Percentiles rank a stretch among this genome's conserved stretches.
Evolutionary conservation across 2,888 invertebrate species (phyloP).

Genomic region (Catocala sponsa): DNA sequence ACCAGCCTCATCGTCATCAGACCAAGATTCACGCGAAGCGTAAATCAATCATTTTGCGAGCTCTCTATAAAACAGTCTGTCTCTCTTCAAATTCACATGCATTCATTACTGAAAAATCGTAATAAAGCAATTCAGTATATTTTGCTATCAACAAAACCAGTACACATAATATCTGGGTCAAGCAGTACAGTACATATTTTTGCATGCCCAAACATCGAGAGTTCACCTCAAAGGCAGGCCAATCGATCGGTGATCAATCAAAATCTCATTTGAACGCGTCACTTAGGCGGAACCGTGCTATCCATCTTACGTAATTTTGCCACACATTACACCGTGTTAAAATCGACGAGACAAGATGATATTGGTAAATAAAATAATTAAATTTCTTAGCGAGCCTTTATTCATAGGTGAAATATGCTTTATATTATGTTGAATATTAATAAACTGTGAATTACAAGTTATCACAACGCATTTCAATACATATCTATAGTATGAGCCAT

Average conservation of each 20-base stretch:
- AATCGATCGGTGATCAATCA: conserved; percentile 74
- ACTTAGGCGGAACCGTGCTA: conserved; percentile 66
- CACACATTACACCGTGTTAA: conserved; percentile 57
- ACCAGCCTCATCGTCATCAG: no score
- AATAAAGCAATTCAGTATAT: not conserved
- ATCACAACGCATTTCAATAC: no score
- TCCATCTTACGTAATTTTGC: conserved; percentile 72
- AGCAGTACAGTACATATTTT: conserved; percentile 45
- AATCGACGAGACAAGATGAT: conserved; percentile 34
- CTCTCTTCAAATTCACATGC: no score
- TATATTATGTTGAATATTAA: no score
- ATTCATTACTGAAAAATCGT: no score
- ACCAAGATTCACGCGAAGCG: no score
- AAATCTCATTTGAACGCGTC: conserved; percentile 76
- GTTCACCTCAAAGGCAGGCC: conserved; percentile 49
- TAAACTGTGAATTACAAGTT: no score
- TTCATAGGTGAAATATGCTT: conserved; percentile 7
- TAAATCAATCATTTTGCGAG: no score
- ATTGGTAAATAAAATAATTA: conserved; percentile 26
- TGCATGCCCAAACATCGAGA: conserved; percentile 44
- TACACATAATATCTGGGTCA: conserved; percentile 38
- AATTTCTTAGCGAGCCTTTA: conserved; percentile 4
- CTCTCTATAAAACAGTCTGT: no score
- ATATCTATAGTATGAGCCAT: no score
- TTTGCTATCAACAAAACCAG: conserved; percentile 12